These are phyloP conservation scores for Parapsyche elsis DNA, from an alignment of 1,140 invertebrate genomes.

Conservation along the genomic window DNA sequence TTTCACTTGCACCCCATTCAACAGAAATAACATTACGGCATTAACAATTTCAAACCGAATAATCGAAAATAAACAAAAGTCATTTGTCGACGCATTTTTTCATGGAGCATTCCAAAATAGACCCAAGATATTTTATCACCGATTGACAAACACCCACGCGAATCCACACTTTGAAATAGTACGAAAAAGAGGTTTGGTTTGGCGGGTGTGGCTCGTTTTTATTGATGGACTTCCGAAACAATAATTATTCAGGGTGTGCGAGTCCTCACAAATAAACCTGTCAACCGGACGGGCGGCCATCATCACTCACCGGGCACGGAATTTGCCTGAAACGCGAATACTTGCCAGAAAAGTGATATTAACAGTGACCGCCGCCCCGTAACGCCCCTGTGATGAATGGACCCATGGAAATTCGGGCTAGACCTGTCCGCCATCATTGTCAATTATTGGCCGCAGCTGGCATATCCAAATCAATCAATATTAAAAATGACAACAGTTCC, in stretches of 20 bases:
- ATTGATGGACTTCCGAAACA: not conserved
- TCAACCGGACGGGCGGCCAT: not conserved
- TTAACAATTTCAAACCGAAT: no score
- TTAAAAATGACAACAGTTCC: no score
- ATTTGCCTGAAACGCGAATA: not conserved
- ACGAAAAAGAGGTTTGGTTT: not conserved
- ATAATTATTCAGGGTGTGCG: slow-evolving; percentile 21
- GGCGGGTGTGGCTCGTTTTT: not conserved
- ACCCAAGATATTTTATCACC: no score
- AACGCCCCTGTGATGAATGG: not conserved
- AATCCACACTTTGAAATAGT: no score
- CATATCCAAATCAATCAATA: not conserved
- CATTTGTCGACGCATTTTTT: no score
- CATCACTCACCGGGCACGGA: slow-evolving; percentile 15
- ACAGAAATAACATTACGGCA: no score
- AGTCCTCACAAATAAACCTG: slow-evolving; percentile 18
- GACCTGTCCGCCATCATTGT: not conserved
- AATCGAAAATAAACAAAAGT: no score
- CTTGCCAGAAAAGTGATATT: slow-evolving; percentile 21
- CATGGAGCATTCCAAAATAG: no score
- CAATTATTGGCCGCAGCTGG: not conserved
- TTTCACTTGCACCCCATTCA: no score
- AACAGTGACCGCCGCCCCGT: not conserved
- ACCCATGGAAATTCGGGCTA: not conserved
- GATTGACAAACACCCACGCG: no score